phyloP scores from a whole-genome alignment of 30 jellyfish, hydroid and myxozoan species.

The Rhopilema esculentum region DNA sequence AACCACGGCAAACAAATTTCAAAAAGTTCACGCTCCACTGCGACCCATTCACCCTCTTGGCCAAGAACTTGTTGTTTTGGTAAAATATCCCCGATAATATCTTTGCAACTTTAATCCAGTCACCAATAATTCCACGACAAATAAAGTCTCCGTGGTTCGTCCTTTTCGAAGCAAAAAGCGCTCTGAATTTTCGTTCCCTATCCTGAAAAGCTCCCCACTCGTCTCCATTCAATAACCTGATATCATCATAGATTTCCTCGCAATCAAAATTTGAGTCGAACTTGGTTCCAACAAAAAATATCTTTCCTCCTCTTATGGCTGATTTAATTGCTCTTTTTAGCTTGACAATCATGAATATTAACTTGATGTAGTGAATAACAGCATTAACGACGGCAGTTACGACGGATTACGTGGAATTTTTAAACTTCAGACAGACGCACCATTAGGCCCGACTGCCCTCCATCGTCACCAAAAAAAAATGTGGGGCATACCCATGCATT shows the following conservation, averaged over 20 bases:
- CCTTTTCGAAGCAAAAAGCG: conserved; percentile 14
- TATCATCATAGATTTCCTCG: conserved; percentile 29
- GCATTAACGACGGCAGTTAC: conserved; percentile 31
- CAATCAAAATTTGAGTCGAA: conserved; percentile 25
- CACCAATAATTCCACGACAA: neutral
- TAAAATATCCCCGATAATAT: conserved; percentile 28
- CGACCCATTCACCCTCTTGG: conserved; percentile 22
- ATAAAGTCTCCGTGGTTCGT: conserved; percentile 5
- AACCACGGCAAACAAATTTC: conserved; percentile 17
- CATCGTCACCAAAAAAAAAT: neutral
- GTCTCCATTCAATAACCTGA: conserved; percentile 28
- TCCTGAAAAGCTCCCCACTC: conserved; percentile 16
- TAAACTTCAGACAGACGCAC: conserved; percentile 4
- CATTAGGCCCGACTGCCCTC: conserved; percentile 29
- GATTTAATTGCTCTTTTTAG: conserved; percentile 4
- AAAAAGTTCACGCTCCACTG: conserved; percentile 38
- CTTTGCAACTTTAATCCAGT: conserved; percentile 2
- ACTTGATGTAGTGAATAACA: conserved; percentile 28
- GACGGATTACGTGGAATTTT: conserved; percentile 20
- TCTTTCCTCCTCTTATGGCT: conserved; percentile 18
- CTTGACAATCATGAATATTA: conserved; percentile 15
- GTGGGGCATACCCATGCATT: too few species aligned
- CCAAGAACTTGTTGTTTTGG: conserved; percentile 28
- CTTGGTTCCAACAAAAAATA: conserved; percentile 19
- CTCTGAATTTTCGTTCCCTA: conserved; percentile 20